Conservation (phyloP, 2,888 invertebrate genomes). For the Gnatocerus cornutus region DNA sequence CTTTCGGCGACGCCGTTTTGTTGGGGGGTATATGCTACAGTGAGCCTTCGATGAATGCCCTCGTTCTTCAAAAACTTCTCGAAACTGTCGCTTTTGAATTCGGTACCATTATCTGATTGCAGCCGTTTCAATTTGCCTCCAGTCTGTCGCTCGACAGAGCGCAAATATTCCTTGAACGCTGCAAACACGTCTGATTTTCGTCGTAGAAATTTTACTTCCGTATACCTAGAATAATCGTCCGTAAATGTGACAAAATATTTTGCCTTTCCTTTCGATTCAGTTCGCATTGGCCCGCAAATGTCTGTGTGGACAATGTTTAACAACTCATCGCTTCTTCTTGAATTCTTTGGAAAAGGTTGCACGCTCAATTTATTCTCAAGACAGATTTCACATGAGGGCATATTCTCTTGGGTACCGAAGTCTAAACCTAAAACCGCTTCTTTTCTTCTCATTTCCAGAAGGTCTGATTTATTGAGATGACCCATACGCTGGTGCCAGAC, state of each 20-base stretch:
- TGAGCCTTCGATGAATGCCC: background rate
- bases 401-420: too few relatives aligned
- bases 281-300: constrained; percentile 1
- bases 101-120: constrained; percentile 8
- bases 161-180: background rate
- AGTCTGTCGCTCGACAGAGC: background rate
- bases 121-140: background rate
- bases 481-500: too few relatives aligned
- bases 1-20: constrained; percentile 64
- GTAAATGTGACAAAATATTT: background rate
- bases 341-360: background rate
- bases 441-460: too few relatives aligned
- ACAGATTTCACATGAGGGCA: constrained; percentile 1
- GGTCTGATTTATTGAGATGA: too few relatives aligned
- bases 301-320: constrained; percentile 11
- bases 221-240: constrained; percentile 11
- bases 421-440: too few relatives aligned
- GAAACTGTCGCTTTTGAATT: background rate
- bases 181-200: background rate
- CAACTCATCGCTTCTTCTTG: background rate
- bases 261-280: background rate
- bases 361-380: background rate
- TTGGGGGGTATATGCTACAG: constrained; percentile 55
- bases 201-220: background rate
- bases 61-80: constrained; percentile 3